Conservation (phyloP, 2,797 vertebrate species). For the Poeciliopsis gracilis region DNA sequence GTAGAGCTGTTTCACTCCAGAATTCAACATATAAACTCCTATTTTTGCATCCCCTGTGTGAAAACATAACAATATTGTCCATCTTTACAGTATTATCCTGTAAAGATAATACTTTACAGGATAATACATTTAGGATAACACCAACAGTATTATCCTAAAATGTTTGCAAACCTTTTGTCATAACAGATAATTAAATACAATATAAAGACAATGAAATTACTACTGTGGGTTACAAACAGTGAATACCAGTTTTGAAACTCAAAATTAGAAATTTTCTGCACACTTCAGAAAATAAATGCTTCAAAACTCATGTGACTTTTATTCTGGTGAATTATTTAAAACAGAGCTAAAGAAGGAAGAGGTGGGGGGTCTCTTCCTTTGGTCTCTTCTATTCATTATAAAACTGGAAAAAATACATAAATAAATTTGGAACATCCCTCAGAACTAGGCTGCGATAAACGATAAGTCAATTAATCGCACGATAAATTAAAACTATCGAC, state of each 20-base stretch:
- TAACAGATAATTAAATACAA: not conserved
- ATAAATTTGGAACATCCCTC: not conserved
- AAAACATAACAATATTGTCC: conserved; percentile 31
- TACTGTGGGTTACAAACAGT: not conserved
- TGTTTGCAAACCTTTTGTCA: not conserved
- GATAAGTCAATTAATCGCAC: too few species aligned
- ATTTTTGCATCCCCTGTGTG: conserved; percentile 85
- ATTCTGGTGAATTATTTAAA: not conserved
- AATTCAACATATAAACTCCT: conserved; percentile 91
- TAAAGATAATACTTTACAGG: too few species aligned
- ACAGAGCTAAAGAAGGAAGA: not conserved
- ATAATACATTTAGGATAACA: too few species aligned
- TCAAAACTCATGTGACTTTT: not conserved
- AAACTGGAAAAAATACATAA: not conserved
- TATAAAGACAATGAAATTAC: not conserved
- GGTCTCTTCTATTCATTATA: not conserved
- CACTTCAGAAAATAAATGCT: not conserved
- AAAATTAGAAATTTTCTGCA: not conserved
- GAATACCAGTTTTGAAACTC: not conserved
- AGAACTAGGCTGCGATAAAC: too few species aligned
- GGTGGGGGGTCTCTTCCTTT: not conserved
- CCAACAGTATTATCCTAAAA: not conserved
- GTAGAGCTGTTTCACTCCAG: conserved; percentile 88
- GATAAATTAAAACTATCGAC: too few species aligned
- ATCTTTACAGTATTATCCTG: not conserved